Base-by-base conservation (phyloP, 2,113 vertebrate species). In the Blennius ocellaris region DNA sequence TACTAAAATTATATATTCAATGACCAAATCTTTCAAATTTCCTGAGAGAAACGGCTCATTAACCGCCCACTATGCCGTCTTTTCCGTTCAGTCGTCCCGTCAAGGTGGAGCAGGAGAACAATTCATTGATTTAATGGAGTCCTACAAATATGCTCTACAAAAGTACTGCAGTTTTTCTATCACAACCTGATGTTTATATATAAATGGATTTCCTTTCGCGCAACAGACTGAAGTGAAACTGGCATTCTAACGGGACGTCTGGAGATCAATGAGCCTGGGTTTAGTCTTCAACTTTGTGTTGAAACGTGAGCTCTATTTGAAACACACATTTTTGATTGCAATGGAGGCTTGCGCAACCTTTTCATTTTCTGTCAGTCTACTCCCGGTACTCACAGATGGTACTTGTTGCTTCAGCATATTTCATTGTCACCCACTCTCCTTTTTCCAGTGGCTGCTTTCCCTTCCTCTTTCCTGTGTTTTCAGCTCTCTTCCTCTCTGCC, bases 381-480 rank as follows among this genome's bases (percentile, higher is more conserved):
- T 55, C 54, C 10, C 11, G 49, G 51, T 41, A 21, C 36, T 4
- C 43, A 52, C 59, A 69, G 76, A 58, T 75, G 69, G 65, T 57
- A 51, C 44, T 38, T 73, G 64, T 78, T 65, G 49, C 55, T 64
- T 69, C 76, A 78, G 70, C 70, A 56, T 79, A 55, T 78, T 79
- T 66, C 11, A 62, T 76, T 69, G 74, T 81, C 74, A 67, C 50
- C 49, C 41, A 43, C 73, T 76, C 65, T 80, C 56, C 50, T 66
- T 86, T 80, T 84, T 76, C 51, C 15, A 14, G 4, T 4, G 14
- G 14, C 45, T 15, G 39, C 70, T 72, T 69, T 77, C 51, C 47
- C 50, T 63, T 50, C 38, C 44, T 70, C 45, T 64, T 74, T 82
- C 70, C 78, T 70, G 49, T 86, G 48, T 47, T 78, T 71, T 30